Percentiles rank a stretch among this genome's conserved stretches.
Conservation (phyloP, 2,113 vertebrate genomes). For the Ia io region DNA sequence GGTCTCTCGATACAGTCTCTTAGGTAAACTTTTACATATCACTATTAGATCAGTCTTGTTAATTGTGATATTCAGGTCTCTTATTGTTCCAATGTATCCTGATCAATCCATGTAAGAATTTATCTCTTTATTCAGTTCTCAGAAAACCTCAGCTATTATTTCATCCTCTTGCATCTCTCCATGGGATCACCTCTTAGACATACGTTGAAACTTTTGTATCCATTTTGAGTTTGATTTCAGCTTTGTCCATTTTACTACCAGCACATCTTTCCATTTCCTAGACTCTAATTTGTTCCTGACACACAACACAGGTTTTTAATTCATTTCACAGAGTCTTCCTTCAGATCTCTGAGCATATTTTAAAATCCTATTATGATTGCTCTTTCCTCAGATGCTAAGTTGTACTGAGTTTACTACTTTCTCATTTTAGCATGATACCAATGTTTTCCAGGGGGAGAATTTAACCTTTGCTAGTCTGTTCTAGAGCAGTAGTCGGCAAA, state of each 20-base stretch:
- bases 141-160: not conserved
- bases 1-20: not conserved
- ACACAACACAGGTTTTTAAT: not conserved
- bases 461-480: not conserved
- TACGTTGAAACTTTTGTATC: not conserved
- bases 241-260: not conserved
- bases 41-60: not conserved
- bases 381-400: not conserved
- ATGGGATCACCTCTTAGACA: not conserved
- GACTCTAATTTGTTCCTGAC: not conserved
- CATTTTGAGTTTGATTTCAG: not conserved
- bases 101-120: not conserved
- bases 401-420: not conserved
- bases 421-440: not conserved
- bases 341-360: not conserved
- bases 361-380: not conserved
- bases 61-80: not conserved
- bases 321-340: not conserved
- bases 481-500: not conserved
- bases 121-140: not conserved
- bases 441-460: not conserved
- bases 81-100: not conserved
- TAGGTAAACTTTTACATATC: not conserved
- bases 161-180: not conserved
- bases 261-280: not conserved